Conservation (phyloP, 2,888 invertebrate species). For the Acanthosepion pharaonis region DNA sequence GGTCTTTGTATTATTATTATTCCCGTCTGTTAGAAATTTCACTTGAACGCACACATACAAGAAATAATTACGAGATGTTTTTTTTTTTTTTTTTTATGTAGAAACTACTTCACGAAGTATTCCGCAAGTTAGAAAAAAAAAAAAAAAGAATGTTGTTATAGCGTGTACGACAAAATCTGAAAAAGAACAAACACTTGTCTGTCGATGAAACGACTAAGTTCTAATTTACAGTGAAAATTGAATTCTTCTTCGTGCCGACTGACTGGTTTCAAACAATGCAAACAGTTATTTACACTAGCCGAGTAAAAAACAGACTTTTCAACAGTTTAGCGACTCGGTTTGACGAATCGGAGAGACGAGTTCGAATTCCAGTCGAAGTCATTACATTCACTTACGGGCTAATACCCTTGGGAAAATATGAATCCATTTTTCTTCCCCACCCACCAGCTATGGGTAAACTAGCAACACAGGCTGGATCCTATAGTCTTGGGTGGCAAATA, state of each 20-base stretch:
- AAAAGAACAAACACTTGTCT: neutral
- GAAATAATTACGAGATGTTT: neutral
- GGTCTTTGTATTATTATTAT: no score
- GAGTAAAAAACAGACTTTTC: neutral
- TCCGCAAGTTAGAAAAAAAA: neutral
- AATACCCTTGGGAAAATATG: no score
- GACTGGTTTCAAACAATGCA: constrained; percentile 1
- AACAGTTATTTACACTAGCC: neutral
- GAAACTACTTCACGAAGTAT: neutral
- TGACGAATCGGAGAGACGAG: no score
- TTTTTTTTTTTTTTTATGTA: neutral
- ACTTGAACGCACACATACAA: no score
- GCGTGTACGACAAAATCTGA: neutral
- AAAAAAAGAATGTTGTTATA: neutral
- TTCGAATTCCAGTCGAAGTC: no score
- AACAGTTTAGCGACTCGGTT: neutral
- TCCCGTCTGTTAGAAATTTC: no score
- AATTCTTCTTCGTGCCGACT: neutral
- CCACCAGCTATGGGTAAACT: no score
- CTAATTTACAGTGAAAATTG: neutral
- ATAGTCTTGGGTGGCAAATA: no score
- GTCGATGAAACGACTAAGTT: neutral
- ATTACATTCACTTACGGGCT: no score
- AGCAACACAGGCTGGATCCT: no score
- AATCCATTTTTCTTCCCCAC: no score